Base-by-base conservation (phyloP, 2,113 vertebrate genomes). In the Sclerurus mexicanus region DNA sequence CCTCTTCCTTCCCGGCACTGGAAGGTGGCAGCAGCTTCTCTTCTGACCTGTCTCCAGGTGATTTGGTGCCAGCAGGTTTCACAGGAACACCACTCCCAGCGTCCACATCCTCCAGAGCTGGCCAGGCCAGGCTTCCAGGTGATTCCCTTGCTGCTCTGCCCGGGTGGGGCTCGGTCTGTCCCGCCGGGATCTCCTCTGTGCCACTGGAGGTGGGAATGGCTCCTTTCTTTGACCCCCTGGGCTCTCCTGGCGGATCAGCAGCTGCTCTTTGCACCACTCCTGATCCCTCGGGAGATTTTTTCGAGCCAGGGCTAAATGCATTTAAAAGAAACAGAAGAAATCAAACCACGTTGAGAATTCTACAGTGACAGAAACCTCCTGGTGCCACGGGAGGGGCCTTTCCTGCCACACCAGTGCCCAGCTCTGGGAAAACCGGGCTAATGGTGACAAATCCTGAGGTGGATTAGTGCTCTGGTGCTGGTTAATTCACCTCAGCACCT, bases 321-420 rank as follows among this genome's bases (percentile, higher is more conserved):
- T 97, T 98, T 91, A 92, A 98, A 97, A 96, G 97, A 96, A 96
- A 95, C 63, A 98, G 85, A 97, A 98, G 95, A 96, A 93, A 97
- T 98, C 97, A 98, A 98, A 98, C 91, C 89, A 81, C 63, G 94
- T 80, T 94, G 96, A 96, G 95, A 96, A 98, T 93, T 91, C 97
- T 49, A 90, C 90, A 96, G 95, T 92, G 85, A 97, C 58, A 95
- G 93, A 75, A 94, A 96, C 42, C 37, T 94, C 90, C 11, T 40
- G 90, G 91, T 8, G 95, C 80, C 92, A 72, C 85, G 1, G 52
- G 92, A 30, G 79, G 91, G 93, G 79, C 46, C 6, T 35, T 93
- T 96, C 91, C 96, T 79, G 89, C 78, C 33, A 95, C 71, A n/a
- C 64, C 89, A 89, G 58, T 17, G 87, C 87, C 86, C 69, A 96